Evolutionary conservation across 1,140 invertebrate genomes (phyloP).

Genomic region (Orius insidiosus): DNA sequence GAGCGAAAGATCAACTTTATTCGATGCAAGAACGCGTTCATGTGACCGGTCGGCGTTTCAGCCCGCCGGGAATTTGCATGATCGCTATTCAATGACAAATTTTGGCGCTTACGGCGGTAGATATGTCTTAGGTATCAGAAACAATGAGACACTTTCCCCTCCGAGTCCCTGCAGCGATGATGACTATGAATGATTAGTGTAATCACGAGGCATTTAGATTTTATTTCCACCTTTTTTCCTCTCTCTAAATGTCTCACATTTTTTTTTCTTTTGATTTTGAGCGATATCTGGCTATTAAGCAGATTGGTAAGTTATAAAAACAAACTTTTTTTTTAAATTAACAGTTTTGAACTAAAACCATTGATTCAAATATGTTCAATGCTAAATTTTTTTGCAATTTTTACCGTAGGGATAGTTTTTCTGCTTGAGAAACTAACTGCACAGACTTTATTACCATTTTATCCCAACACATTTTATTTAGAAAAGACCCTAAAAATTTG

Average conservation of each 20-base stretch:
- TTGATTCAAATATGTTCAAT: too few relatives aligned
- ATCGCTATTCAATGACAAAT: conserved; percentile 2
- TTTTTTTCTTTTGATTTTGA: conserved; percentile 8
- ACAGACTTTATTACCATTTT: too few relatives aligned
- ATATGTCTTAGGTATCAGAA: neutral
- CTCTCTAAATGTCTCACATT: neutral
- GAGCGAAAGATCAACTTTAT: conserved; percentile 4
- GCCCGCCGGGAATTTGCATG: conserved; percentile 2
- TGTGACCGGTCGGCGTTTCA: neutral
- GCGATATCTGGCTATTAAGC: conserved; percentile 6
- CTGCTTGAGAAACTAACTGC: too few relatives aligned
- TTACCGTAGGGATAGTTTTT: too few relatives aligned
- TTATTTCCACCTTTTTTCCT: neutral
- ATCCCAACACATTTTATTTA: too few relatives aligned
- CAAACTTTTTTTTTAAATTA: too few relatives aligned
- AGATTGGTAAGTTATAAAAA: conserved; percentile 3
- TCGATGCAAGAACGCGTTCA: conserved; percentile 4
- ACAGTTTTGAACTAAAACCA: too few relatives aligned
- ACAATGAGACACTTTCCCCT: conserved; percentile 4
- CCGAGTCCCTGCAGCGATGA: conserved; percentile 9
- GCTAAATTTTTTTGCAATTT: too few relatives aligned
- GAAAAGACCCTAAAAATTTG: too few relatives aligned
- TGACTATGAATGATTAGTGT: conserved; percentile 15
- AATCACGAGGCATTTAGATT: conserved; percentile 7
- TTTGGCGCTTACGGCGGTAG: conserved; percentile 1